Base-by-base conservation (phyloP, 2,888 invertebrate species). In the Tenthredo mesomela region DNA sequence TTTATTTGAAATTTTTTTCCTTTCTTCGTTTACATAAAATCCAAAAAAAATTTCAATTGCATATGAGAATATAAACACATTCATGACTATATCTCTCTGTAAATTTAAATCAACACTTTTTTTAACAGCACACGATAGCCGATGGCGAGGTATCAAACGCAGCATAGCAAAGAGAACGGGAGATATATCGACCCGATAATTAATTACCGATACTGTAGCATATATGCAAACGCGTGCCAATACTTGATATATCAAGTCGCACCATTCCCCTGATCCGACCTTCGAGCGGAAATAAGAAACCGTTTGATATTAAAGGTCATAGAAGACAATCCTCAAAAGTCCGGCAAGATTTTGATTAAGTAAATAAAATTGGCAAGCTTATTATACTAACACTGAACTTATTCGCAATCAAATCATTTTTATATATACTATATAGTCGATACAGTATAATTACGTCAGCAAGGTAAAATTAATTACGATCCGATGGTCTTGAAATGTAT, bases 241-340 rank as follows among this genome's bases (percentile, higher is more conserved):
- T 67, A 67, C 67, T 67, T 33, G 67, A 67, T 67, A 67, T 67
- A 43, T n/a, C 3, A 25, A 40, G 12, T 21, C n/a, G 40, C 21
- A n/a, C 71, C 71, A 21, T 33, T 67, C 67, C 15, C 40, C 43
- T 43, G 71, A 73, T 21, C 71, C 71, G 21, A 10, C 71, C 71
- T 73, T 73, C 71, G n/a, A n/a, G n/a, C 71, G 71, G 71, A 73
- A 40, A 43, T 43, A 21, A 73, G 71, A 73, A 43, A 21, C 40
- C 71, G 43, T 73, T 73, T 21, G 15, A 47, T 47, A 47, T 15
- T 47, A 47, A 73, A 73, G 71, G 71, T 43, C 71, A 43, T 21
- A 15, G 21, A 73, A 73, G 21, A 40, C 43, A 73, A 73, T 73
- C n/a, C 43, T 43, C 21, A 43, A 73, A 73, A 73, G 9, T 43